Evolutionary conservation across 1,140 invertebrate genomes (phyloP), one percentile per base, ranked within the genome.

Genomic region (Anastrepha obliqua): DNA sequence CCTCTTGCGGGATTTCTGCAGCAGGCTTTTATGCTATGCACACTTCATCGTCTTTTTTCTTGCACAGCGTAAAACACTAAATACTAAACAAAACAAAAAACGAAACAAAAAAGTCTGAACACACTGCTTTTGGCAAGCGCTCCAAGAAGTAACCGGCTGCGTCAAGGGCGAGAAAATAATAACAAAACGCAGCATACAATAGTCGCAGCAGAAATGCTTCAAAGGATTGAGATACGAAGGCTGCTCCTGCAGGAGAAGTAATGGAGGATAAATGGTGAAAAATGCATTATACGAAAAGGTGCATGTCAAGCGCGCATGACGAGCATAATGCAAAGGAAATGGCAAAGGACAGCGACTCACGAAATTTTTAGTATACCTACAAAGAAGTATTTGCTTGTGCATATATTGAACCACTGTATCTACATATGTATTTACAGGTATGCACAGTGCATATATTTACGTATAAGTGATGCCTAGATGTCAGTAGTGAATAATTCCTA

Each of bases 131-230:
- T 81, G 74, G 47, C 74, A 81, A 11, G 74, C 74, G 47, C 9
- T 81, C 74, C 20, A 67, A 6, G n/a, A 20, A n/a, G 74, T 11
- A 3, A 5, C 15, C 15, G 17, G 47, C 47, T 11, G 55, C 74
- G 74, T 81, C 74, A 81, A 81, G 74, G 74, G 74, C 74, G 55
- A 20, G 74, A 55, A 81, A 55, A 81, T 55, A 20, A 81, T 81
- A 81, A 81, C 20, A 81, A 81, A 81, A 6, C 7, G 29, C 17
- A 81, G 47, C 15, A 17, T 81, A 42, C 74, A 55, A 58, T 55
- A 81, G 42, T 13, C 17, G 15, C 47, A 55, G 47, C 51, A 58
- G 55, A 81, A 81, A 81, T 51, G 47, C 44, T 51, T 55, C 44
- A 29, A 81, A 81, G 47, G 74, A 55, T n/a, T 8, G 7, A 58